Evolutionary conservation across 2,113 vertebrate genomes (phyloP).

Genomic region (Mormyrus lacerda): DNA sequence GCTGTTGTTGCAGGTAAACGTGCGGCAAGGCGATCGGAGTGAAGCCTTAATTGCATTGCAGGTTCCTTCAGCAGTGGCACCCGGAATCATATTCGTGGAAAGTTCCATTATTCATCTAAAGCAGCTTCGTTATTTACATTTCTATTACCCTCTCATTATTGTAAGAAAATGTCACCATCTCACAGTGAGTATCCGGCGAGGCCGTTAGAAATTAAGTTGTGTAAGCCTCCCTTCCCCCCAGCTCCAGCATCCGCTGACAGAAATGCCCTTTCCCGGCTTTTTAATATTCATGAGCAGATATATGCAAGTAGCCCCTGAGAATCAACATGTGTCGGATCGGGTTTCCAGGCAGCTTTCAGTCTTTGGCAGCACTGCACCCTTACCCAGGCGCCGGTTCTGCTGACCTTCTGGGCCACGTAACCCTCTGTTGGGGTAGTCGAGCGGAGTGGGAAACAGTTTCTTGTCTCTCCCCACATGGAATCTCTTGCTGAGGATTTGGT

Average conservation of each 20-base stretch:
- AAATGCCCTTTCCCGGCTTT: slow-evolving; percentile 20
- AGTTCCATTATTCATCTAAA: slow-evolving; percentile 22
- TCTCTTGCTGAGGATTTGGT: background rate
- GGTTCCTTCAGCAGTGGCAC: slow-evolving; percentile 1
- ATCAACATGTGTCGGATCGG: slow-evolving; percentile 36
- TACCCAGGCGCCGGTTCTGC: slow-evolving; percentile 15
- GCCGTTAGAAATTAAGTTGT: background rate
- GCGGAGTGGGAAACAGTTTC: background rate
- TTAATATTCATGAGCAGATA: slow-evolving; percentile 21
- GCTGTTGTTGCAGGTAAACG: slow-evolving; percentile 22
- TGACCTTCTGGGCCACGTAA: background rate
- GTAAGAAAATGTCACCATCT: slow-evolving; percentile 40
- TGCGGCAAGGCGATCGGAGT: background rate
- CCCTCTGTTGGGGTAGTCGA: background rate
- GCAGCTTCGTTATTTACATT: slow-evolving; percentile 41
- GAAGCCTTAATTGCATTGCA: slow-evolving; percentile 22
- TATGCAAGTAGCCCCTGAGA: slow-evolving; percentile 23
- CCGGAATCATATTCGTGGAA: background rate
- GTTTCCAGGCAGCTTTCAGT: slow-evolving; percentile 25
- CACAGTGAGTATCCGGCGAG: background rate
- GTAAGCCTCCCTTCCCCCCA: background rate
- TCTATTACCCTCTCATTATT: slow-evolving; percentile 40
- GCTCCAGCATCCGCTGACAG: slow-evolving; percentile 6
- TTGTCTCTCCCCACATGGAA: background rate
- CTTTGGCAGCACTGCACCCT: slow-evolving; percentile 12